phyloP scores from a whole-genome alignment of 2,113 vertebrate species.

The Solenodon paradoxus region DNA sequence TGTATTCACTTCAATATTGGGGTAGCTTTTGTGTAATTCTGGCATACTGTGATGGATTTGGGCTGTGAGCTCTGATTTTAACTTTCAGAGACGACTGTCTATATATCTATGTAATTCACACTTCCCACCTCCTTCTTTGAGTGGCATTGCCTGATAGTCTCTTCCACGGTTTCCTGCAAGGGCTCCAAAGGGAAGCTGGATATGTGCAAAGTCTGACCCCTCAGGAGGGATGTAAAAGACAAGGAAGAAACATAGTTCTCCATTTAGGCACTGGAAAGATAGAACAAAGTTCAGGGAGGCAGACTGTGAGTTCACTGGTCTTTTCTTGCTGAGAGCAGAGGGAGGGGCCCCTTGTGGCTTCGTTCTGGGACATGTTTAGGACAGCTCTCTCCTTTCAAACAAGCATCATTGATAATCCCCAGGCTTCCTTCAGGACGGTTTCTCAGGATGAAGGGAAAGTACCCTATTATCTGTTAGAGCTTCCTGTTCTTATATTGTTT shows the following conservation, averaged over 20 bases:
- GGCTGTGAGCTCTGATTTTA: not conserved
- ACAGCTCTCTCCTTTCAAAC: not conserved
- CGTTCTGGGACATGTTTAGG: not conserved
- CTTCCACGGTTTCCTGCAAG: not conserved
- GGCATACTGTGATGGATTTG: not conserved
- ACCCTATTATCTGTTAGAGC: slow-evolving; percentile 12
- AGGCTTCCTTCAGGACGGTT: not conserved
- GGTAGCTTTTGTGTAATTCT: not conserved
- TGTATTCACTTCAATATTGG: not conserved
- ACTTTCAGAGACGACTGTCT: not conserved
- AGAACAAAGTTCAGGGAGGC: not conserved
- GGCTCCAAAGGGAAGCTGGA: not conserved
- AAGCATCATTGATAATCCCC: not conserved
- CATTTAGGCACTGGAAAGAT: not conserved
- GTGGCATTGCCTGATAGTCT: not conserved
- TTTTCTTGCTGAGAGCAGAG: not conserved
- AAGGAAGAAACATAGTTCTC: not conserved
- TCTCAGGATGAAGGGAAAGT: not conserved
- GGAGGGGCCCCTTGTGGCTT: not conserved
- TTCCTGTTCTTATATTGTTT: slow-evolving; percentile 49
- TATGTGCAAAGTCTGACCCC: not conserved
- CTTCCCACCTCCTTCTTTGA: not conserved
- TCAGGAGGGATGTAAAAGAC: not conserved
- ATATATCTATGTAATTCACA: not conserved
- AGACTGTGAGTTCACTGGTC: not conserved